phyloP scores from a whole-genome alignment of 2,797 vertebrate genomes.

The Leptodactylus fallax region DNA sequence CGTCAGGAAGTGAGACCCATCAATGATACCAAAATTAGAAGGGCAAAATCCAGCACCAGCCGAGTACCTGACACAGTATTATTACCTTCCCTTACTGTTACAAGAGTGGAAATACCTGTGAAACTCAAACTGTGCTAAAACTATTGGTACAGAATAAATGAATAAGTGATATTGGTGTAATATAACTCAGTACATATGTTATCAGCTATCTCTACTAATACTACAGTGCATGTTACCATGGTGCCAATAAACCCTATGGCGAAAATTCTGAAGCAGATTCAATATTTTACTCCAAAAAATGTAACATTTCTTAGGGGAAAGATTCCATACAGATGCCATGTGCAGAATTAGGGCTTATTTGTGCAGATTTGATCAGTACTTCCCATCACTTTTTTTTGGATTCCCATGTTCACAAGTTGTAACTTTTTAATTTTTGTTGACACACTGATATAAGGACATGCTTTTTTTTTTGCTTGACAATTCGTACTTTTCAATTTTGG shows the following conservation, averaged over 20 bases:
- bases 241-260: slow-evolving; percentile 35
- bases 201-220: slow-evolving; percentile 34
- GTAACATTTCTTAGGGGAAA: too few relatives aligned
- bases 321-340: too few relatives aligned
- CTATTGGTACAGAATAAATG: neutral
- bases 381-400: too few relatives aligned
- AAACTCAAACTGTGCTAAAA: slow-evolving; percentile 32
- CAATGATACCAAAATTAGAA: neutral
- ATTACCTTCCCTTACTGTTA: slow-evolving; percentile 71
- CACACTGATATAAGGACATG: too few relatives aligned
- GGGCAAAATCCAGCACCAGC: slow-evolving; percentile 27
- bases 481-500: too few relatives aligned
- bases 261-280: neutral
- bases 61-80: slow-evolving; percentile 62
- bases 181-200: neutral
- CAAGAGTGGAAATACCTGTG: slow-evolving; percentile 68
- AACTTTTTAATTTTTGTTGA: too few relatives aligned
- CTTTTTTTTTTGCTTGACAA: too few relatives aligned
- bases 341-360: too few relatives aligned
- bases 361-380: too few relatives aligned
- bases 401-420: too few relatives aligned
- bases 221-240: neutral
- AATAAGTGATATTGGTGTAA: neutral
- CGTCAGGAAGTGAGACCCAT: slow-evolving; percentile 55
- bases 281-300: neutral